Percentiles rank a stretch among this genome's conserved stretches.
Evolutionary conservation across 2,797 vertebrate genomes (phyloP).

Genomic region (Hydrocynus forskahlii): DNA sequence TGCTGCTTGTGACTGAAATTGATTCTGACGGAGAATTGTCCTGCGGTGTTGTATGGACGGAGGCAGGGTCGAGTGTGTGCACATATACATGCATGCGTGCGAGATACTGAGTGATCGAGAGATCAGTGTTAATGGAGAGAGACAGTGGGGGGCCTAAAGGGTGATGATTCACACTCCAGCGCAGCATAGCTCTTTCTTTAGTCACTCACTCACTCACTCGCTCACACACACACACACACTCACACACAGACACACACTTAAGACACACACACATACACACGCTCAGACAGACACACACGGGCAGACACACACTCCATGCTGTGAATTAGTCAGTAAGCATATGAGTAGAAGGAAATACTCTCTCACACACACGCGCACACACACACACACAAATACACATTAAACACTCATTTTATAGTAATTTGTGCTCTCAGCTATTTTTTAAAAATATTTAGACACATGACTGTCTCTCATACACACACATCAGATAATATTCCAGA

Average conservation of each 20-base stretch:
- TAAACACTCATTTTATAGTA: conserved; percentile 25
- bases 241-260: neutral
- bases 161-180: conserved; percentile 47
- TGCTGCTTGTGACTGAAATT: neutral
- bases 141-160: conserved; percentile 42
- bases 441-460: conserved; percentile 10
- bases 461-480: neutral
- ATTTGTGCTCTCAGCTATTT: conserved; percentile 21
- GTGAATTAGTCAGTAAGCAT: conserved; percentile 38
- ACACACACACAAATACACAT: conserved; percentile 14
- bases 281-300: conserved; percentile 11
- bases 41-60: conserved; percentile 16
- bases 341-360: conserved; percentile 26
- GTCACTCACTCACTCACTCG: conserved; percentile 3
- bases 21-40: neutral
- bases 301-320: neutral
- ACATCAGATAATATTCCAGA: neutral
- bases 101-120: conserved; percentile 46
- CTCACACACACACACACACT: conserved; percentile 23
- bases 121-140: conserved; percentile 51
- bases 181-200: conserved; percentile 38
- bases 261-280: neutral
- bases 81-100: neutral
- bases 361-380: conserved; percentile 19
- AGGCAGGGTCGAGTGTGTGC: neutral